These are phyloP conservation scores for Zaprionus lineosus DNA, from an alignment of 2,888 invertebrate species.

Conservation along the genomic window DNA sequence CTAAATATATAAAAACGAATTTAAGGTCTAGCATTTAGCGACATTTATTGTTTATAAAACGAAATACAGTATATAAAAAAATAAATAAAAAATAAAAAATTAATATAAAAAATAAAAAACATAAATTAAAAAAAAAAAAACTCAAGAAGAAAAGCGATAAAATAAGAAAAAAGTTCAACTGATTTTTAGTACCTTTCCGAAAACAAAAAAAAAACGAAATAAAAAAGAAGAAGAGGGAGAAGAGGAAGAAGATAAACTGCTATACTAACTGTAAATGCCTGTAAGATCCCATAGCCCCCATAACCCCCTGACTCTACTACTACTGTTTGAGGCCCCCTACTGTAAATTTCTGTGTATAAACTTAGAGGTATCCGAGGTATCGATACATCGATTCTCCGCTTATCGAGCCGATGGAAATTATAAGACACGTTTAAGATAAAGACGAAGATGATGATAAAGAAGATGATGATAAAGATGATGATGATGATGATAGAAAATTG, in stretches of 20 bases:
- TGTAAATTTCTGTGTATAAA: constrained; percentile 81
- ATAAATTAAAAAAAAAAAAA: constrained; percentile 29
- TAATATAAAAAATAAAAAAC: constrained; percentile 25
- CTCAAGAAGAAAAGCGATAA: constrained; percentile 56
- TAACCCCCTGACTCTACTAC: constrained; percentile 15
- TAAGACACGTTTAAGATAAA: constrained; percentile 29
- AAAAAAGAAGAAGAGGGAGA: too few relatives aligned
- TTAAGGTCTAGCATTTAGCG: constrained; percentile 76
- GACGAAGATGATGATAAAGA: constrained; percentile 15
- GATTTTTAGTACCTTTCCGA: constrained; percentile 78
- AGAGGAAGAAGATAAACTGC: too few relatives aligned
- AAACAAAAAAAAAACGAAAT: constrained; percentile 19
- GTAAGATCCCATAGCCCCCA: constrained; percentile 44
- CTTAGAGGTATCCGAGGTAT: constrained; percentile 58
- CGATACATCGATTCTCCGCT: constrained; percentile 54
- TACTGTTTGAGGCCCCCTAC: constrained; percentile 42
- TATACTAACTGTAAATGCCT: constrained; percentile 68
- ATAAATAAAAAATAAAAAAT: constrained; percentile 11
- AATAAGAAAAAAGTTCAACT: constrained; percentile 58
- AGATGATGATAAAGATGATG: constrained; percentile 9
- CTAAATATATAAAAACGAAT: constrained; percentile 67
- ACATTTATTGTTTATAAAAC: constrained; percentile 75
- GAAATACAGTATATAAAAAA: constrained; percentile 30
- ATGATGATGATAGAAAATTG: constrained; percentile 56
- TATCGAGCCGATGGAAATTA: constrained; percentile 51